Evolutionary conservation across 2,797 vertebrate species (phyloP).

Genomic region (Myiotriccus ornatus): DNA sequence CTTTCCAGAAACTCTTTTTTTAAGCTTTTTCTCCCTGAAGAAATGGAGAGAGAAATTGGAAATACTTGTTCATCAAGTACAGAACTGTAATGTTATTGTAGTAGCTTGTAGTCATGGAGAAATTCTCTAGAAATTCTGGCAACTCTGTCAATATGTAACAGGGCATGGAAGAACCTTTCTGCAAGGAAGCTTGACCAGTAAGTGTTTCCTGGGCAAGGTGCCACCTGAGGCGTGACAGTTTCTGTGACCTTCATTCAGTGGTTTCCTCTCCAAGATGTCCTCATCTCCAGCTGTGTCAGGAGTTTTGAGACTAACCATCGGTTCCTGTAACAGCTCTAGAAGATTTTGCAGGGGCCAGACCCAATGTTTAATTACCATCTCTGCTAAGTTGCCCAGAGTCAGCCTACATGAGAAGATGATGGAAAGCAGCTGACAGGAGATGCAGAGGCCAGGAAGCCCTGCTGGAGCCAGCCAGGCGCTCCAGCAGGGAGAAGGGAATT

Average conservation of each 20-base stretch:
- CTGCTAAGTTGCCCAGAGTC: not conserved
- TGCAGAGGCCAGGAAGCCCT: not conserved
- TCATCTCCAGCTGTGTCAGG: slow-evolving; percentile 4
- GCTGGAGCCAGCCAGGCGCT: not conserved
- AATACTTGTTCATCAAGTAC: not conserved
- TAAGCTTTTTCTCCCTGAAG: not conserved
- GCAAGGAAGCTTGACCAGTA: not conserved
- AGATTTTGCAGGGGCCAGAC: not conserved
- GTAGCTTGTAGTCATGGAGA: not conserved
- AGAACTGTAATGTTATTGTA: not conserved
- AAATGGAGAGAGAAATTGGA: not conserved
- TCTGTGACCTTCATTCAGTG: not conserved
- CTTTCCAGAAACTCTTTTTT: not conserved
- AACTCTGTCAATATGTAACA: not conserved
- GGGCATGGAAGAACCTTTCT: not conserved
- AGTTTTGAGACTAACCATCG: not conserved
- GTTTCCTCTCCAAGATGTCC: not conserved
- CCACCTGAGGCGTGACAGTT: not conserved
- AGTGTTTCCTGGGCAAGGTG: not conserved
- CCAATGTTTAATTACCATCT: not conserved
- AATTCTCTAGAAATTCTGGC: not conserved
- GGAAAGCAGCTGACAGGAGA: not conserved
- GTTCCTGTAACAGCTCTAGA: not conserved
- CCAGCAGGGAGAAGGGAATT: not conserved
- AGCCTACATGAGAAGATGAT: not conserved